These are phyloP conservation scores for Thaumatotibia leucotreta DNA, from an alignment of 1,140 invertebrate genomes.

Conservation along the genomic window DNA sequence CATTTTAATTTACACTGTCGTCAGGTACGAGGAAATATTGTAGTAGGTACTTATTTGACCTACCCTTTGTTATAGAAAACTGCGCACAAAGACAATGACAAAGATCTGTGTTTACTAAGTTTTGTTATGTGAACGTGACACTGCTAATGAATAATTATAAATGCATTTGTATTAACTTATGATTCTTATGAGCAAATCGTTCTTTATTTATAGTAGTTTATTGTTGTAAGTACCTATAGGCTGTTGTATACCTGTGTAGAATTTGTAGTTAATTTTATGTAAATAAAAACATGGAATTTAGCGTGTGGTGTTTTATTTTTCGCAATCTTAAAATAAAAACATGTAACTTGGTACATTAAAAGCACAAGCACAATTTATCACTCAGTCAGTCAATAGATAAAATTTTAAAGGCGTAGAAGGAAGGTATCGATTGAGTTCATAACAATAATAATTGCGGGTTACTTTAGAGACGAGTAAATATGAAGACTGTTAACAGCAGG, in stretches of 20 bases:
- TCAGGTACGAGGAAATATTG: no score
- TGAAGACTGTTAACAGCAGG: conserved; percentile 15
- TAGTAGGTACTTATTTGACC: no score
- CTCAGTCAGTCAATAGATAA: conserved; percentile 74
- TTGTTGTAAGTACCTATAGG: neutral
- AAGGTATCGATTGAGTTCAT: conserved; percentile 52
- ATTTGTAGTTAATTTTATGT: neutral
- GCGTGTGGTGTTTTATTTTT: conserved; percentile 67
- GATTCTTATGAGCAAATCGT: no score
- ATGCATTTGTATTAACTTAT: no score
- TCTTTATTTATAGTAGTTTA: neutral
- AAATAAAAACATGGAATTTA: conserved; percentile 44
- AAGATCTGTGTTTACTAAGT: no score
- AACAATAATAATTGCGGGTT: conserved; percentile 4
- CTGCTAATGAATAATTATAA: no score
- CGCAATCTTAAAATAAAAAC: conserved; percentile 68
- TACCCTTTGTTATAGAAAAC: no score
- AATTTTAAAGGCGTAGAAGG: conserved; percentile 71
- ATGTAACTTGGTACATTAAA: conserved; percentile 75
- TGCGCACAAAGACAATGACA: no score
- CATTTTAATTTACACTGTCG: no score
- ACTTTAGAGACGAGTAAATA: neutral
- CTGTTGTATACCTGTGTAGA: neutral
- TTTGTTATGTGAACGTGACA: no score
- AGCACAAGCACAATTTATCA: conserved; percentile 76